Evolutionary conservation across 2,888 invertebrate genomes (phyloP).

Genomic region (Reticulitermes lucifugus): DNA sequence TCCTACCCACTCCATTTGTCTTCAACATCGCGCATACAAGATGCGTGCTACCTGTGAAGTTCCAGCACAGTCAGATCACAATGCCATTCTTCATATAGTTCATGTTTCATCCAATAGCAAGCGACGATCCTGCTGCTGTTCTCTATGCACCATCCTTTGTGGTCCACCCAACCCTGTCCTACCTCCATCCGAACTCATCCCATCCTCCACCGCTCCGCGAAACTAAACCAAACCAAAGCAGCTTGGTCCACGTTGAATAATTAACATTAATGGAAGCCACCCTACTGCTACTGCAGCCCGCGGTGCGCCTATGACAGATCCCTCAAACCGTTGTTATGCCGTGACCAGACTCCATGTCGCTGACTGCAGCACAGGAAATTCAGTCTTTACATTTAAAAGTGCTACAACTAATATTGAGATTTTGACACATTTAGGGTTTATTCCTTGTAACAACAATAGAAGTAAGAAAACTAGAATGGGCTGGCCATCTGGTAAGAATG

Average conservation of each 20-base stretch:
- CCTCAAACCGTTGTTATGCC: too few species aligned
- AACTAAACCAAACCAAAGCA: slow-evolving; percentile 35
- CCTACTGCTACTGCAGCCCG: slow-evolving; percentile 3
- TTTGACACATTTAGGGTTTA: too few species aligned
- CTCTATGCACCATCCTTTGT: slow-evolving; percentile 16
- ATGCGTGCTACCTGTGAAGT: neutral
- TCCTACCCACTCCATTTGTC: too few species aligned
- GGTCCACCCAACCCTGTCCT: slow-evolving; percentile 4
- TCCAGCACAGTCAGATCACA: neutral
- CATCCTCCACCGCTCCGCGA: slow-evolving; percentile 17
- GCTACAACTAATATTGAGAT: too few species aligned
- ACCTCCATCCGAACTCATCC: neutral
- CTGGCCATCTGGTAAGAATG: too few species aligned
- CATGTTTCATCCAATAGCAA: neutral
- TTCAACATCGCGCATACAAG: too few species aligned
- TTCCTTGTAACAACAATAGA: too few species aligned
- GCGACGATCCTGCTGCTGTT: neutral
- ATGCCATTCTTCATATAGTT: neutral
- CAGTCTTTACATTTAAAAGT: too few species aligned
- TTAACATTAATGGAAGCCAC: slow-evolving; percentile 50
- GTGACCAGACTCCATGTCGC: too few species aligned
- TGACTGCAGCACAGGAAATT: too few species aligned
- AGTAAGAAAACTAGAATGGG: too few species aligned
- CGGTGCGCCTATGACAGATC: neutral
- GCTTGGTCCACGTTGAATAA: slow-evolving; percentile 46